phyloP scores from a whole-genome alignment of 2,113 vertebrate genomes.

The Xyrauchen texanus region DNA sequence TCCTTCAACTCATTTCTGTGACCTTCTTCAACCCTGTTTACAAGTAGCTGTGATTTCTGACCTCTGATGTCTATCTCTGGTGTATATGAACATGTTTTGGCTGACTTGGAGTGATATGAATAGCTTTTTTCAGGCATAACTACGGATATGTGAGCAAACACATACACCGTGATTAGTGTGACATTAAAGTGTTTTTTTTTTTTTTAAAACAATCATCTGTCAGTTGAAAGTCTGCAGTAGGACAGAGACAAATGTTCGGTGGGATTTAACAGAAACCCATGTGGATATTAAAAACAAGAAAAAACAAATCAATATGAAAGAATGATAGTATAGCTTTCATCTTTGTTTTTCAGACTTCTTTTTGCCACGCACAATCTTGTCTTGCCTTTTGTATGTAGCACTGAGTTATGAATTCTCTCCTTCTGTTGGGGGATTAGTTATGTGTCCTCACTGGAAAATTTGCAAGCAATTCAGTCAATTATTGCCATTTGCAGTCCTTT shows the following conservation, averaged over 20 bases:
- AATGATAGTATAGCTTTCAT: conserved; percentile 31
- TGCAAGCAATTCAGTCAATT: not conserved
- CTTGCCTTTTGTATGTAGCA: not conserved
- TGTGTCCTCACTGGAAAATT: not conserved
- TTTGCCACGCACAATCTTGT: not conserved
- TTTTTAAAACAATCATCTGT: conserved; percentile 29
- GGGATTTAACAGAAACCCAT: not conserved
- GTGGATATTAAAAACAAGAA: conserved; percentile 25
- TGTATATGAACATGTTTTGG: conserved; percentile 11
- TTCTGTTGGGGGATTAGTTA: conserved; percentile 6
- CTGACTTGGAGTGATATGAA: conserved; percentile 5
- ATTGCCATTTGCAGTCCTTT: conserved; percentile 11
- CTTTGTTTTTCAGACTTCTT: not conserved
- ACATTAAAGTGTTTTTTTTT: not conserved
- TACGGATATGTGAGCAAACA: not conserved
- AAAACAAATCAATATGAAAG: conserved; percentile 24
- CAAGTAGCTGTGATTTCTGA: conserved; percentile 23
- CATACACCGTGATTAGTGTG: not conserved
- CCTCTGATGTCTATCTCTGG: conserved; percentile 45
- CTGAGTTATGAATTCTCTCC: conserved; percentile 18
- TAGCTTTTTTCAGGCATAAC: not conserved
- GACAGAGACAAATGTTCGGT: conserved; percentile 11
- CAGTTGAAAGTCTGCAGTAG: conserved; percentile 4
- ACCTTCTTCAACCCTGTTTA: conserved; percentile 15
- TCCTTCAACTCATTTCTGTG: not conserved